Evolutionary conservation across 2,113 vertebrate genomes (phyloP).

Genomic region (Hemicordylus capensis): DNA sequence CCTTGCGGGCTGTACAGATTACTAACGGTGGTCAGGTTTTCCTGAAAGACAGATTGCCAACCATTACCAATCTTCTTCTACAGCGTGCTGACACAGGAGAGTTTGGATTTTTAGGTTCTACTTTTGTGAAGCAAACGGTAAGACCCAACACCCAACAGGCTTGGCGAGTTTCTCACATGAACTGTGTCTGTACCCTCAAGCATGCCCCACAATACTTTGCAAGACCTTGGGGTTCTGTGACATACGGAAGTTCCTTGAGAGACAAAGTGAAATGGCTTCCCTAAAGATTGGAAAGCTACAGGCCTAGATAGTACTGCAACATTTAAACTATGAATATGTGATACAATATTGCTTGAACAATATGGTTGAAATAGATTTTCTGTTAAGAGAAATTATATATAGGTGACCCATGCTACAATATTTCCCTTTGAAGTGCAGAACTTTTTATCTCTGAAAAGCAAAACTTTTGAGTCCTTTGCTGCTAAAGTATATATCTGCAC

Average conservation of each 20-base stretch:
- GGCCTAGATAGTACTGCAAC: not conserved
- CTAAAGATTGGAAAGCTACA: not conserved
- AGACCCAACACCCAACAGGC: no score
- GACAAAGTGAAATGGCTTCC: not conserved
- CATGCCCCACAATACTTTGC: not conserved
- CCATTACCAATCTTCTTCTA: not conserved
- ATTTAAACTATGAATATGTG: slow-evolving; percentile 8
- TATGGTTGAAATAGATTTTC: not conserved
- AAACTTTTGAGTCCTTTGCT: not conserved
- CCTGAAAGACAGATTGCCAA: not conserved
- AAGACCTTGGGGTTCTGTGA: not conserved
- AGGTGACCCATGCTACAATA: not conserved
- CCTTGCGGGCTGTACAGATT: no score
- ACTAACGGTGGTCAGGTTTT: not conserved
- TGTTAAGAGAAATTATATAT: not conserved
- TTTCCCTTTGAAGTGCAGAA: not conserved
- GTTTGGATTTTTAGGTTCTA: not conserved
- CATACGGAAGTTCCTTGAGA: not conserved
- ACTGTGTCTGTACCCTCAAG: not conserved
- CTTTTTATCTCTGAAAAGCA: not conserved
- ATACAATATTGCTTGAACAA: not conserved
- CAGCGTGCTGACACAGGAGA: not conserved
- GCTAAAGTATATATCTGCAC: no score
- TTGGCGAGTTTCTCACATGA: not conserved
- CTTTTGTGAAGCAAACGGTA: not conserved